These are phyloP conservation scores for Lysandra coridon DNA, from an alignment of 2,888 invertebrate genomes.

Conservation along the genomic window DNA sequence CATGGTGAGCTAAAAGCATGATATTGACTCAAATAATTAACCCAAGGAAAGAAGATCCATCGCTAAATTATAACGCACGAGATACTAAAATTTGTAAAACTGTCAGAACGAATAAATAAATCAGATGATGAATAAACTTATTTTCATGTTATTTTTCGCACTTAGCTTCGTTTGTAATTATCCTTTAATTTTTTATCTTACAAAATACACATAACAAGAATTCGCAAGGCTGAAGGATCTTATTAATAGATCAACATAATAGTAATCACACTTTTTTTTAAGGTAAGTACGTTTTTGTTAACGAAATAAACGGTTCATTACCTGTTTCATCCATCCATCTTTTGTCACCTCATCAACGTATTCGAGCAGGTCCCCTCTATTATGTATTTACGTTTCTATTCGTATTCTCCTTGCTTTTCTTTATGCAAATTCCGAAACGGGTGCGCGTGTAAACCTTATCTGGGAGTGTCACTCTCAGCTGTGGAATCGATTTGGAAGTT, in stretches of 20 bases:
- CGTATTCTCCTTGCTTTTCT: constrained; percentile 62
- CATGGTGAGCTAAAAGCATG: constrained; percentile 63
- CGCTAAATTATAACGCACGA: constrained; percentile 29
- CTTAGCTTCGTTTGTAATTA: neutral
- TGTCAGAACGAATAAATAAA: constrained; percentile 23
- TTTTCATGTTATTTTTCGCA: constrained; percentile 1
- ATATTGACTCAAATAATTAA: constrained; percentile 49
- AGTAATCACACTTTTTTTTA: no score
- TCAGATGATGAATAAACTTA: constrained; percentile 1
- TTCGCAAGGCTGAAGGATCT: no score
- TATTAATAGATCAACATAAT: no score
- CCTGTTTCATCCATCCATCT: neutral
- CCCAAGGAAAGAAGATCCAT: constrained; percentile 35
- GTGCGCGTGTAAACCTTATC: constrained; percentile 61
- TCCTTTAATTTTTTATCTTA: neutral
- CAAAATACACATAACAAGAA: no score
- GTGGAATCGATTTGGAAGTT: constrained; percentile 78
- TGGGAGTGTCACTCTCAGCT: constrained; percentile 75
- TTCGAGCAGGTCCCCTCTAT: constrained; percentile 29
- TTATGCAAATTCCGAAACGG: constrained; percentile 72
- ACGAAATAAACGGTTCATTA: neutral
- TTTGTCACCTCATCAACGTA: constrained; percentile 6
- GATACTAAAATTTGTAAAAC: constrained; percentile 6
- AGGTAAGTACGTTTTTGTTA: no score
- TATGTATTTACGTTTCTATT: constrained; percentile 37